These are phyloP conservation scores for Melanotus villosus DNA, from an alignment of 2,888 invertebrate genomes.

Conservation along the genomic window DNA sequence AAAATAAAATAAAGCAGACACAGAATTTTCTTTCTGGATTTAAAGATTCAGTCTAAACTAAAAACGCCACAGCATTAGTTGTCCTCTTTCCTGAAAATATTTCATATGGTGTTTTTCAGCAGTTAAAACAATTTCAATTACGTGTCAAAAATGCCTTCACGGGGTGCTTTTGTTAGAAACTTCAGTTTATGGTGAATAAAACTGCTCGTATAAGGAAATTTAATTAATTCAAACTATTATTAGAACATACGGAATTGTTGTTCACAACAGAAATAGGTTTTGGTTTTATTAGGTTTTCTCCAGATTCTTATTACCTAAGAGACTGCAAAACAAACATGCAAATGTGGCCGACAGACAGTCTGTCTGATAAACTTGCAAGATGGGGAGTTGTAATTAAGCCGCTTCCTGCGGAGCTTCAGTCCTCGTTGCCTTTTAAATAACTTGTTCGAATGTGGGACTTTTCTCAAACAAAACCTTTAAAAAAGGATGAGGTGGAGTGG, in stretches of 20 bases:
- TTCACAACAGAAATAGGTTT: neutral
- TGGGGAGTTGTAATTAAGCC: conserved; percentile 39
- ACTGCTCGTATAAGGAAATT: neutral
- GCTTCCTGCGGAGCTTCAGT: conserved; percentile 31
- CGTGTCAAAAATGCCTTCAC: too few relatives aligned
- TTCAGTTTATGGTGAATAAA: too few relatives aligned
- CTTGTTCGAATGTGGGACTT: neutral
- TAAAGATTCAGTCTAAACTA: too few relatives aligned
- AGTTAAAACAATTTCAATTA: too few relatives aligned
- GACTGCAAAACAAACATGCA: conserved; percentile 35
- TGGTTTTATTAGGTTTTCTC: conserved; percentile 9
- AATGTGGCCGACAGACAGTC: conserved; percentile 35
- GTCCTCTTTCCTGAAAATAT: too few relatives aligned
- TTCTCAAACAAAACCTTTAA: too few relatives aligned
- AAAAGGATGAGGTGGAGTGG: too few relatives aligned
- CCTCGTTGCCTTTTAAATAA: conserved; percentile 1
- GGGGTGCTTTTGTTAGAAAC: too few relatives aligned
- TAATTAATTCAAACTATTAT: conserved; percentile 4
- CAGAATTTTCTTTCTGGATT: too few relatives aligned
- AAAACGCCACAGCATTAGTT: too few relatives aligned
- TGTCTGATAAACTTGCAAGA: conserved; percentile 30
- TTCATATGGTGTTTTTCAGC: too few relatives aligned
- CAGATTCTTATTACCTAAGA: conserved; percentile 25
- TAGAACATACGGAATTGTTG: conserved; percentile 4
- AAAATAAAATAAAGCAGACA: too few relatives aligned